Evolutionary conservation across 2,113 vertebrate species (phyloP).

Genomic region (Oncorhynchus gorbuscha): DNA sequence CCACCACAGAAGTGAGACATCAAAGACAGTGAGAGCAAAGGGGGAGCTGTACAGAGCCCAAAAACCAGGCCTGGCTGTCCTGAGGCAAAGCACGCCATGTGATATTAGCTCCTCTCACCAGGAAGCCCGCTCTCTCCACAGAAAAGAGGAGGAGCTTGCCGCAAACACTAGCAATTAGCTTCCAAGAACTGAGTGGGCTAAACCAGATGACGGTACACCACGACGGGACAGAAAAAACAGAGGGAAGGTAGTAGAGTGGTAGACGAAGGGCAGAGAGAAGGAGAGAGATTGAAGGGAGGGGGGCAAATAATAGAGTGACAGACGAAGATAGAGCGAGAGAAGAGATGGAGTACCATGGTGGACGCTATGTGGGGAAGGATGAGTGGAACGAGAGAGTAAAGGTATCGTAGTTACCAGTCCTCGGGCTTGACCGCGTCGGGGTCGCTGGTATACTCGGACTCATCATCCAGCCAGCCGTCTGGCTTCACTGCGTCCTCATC

Average conservation of each 20-base stretch:
- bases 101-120: neutral
- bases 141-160: neutral
- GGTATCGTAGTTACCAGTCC: slow-evolving; percentile 80
- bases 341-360: too few relatives aligned
- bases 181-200: neutral
- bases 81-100: neutral
- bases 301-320: neutral
- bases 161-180: neutral
- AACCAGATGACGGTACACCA: neutral
- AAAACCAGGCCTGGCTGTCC: neutral
- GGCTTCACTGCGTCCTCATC: slow-evolving; percentile 93
- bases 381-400: neutral
- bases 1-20: slow-evolving; percentile 23
- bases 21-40: neutral
- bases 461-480: slow-evolving; percentile 95
- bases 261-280: neutral
- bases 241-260: neutral
- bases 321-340: neutral
- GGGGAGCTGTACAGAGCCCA: too few relatives aligned
- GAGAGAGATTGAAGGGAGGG: too few relatives aligned
- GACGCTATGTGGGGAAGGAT: too few relatives aligned
- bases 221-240: neutral
- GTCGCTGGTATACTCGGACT: slow-evolving; percentile 90
- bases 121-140: neutral
- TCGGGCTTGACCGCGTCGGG: slow-evolving; percentile 94